Base-by-base conservation (phyloP, 2,888 invertebrate species). In the Noctua pronuba region DNA sequence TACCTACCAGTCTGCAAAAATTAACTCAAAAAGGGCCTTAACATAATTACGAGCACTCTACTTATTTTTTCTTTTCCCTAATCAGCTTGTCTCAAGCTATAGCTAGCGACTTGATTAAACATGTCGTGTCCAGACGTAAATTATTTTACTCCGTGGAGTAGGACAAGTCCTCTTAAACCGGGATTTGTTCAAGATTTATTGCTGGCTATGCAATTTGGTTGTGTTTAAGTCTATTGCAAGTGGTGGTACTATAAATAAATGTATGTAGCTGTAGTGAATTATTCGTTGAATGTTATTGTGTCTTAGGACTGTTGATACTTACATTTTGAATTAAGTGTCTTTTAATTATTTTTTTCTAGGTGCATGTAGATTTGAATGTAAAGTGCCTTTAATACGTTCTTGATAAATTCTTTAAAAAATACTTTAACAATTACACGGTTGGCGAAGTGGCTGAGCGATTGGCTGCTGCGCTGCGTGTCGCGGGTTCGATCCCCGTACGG, bases 181-280 rank as follows among this genome's bases (percentile, higher is more conserved):
- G 89, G 89, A 89, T 89, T 92, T 89, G 86, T 82, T 68, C 69
- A 80, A 83, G 87, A 92, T 92, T 92, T 92, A 92, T 92, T 77
- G 72, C 87, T 73, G 73, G 49, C 81, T 77, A 86, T 82, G 88
- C 89, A 88, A 83, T 88, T 87, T 75, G 79, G 84, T 85, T 77
- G 68, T 74, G 79, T 80, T 84, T 87, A 80, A 82, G 80, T 86
- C 76, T 68, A 60, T 75, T 82, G 80, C 83, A 80, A 79, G 78
- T 69, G 58, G 75, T 31, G 38, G 41, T 49, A 41, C 65, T 75
- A 69, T 73, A 80, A 71, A 76, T 74, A 79, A 73, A 76, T 60
- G n/a, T 49, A 76, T 60, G n/a, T 49, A 66, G 58, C 76, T 71
- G 38, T 67, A 49, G 31, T 72, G 62, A 65, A 1, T 73, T 82